Evolutionary conservation across 2,797 vertebrate genomes (phyloP).

Genomic region (Pipistrellus pipistrellus): DNA sequence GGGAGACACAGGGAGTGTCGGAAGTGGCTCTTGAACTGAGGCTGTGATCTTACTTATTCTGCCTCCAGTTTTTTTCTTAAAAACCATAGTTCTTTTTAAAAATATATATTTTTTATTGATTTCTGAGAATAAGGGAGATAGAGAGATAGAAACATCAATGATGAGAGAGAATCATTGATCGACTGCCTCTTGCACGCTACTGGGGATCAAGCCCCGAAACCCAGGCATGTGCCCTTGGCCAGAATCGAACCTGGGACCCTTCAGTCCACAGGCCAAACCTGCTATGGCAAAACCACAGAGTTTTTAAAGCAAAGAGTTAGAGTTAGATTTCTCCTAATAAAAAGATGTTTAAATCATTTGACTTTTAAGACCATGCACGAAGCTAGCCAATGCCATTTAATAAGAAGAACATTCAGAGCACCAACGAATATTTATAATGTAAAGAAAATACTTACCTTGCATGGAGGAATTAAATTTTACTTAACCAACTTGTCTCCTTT

Average conservation of each 20-base stretch:
- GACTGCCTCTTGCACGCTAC: too few relatives aligned
- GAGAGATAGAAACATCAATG: too few relatives aligned
- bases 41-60: too few relatives aligned
- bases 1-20: too few relatives aligned
- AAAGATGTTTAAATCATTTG: neutral
- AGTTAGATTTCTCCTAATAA: neutral
- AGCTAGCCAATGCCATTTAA: neutral
- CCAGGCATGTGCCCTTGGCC: too few relatives aligned
- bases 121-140: too few relatives aligned
- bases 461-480: neutral
- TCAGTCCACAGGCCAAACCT: too few relatives aligned
- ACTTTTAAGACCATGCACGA: neutral
- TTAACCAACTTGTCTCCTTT: neutral
- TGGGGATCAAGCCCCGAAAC: too few relatives aligned
- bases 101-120: too few relatives aligned
- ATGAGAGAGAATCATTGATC: too few relatives aligned
- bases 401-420: neutral
- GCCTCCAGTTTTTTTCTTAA: neutral
- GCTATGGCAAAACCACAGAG: neutral
- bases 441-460: neutral
- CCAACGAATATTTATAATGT: neutral
- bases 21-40: neutral
- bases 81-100: neutral
- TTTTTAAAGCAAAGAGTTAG: neutral
- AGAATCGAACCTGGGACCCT: too few relatives aligned